Conservation (phyloP, 2,888 invertebrate genomes). For the Digitonthophagus gazella region DNA sequence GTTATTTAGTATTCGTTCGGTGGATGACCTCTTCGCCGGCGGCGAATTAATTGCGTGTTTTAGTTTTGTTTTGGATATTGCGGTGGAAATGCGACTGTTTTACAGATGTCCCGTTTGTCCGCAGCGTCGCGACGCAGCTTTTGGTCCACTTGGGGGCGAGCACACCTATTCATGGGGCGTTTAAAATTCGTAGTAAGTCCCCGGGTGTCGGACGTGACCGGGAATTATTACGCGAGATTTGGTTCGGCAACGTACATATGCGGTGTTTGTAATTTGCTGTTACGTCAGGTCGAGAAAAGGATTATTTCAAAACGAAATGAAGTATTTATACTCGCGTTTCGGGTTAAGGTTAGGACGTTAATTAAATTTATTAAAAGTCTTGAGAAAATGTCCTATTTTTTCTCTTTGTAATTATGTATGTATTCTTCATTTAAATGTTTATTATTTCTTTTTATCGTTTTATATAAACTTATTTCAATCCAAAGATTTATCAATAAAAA, state of each 20-base stretch:
- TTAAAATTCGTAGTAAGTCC: not conserved
- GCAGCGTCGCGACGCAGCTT: not conserved
- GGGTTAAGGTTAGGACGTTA: too few relatives aligned
- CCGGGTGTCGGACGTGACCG: not conserved
- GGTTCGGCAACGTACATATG: not conserved
- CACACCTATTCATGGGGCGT: not conserved
- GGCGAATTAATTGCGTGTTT: constrained; percentile 5
- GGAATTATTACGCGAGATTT: not conserved
- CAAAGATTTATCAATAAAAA: too few relatives aligned
- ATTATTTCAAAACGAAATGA: too few relatives aligned
- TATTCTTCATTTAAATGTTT: too few relatives aligned
- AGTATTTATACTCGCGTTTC: too few relatives aligned
- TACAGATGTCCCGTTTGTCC: not conserved
- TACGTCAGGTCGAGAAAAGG: too few relatives aligned
- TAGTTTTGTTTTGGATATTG: not conserved
- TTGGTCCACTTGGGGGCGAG: not conserved
- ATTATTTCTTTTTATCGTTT: too few relatives aligned
- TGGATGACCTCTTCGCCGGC: not conserved
- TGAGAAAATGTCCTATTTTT: too few relatives aligned
- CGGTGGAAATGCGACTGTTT: not conserved
- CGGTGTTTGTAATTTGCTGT: not conserved
- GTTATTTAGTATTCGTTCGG: not conserved
- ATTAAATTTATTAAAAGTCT: too few relatives aligned
- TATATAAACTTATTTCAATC: too few relatives aligned
- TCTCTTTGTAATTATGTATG: too few relatives aligned